Evolutionary conservation across 2,888 invertebrate species (phyloP), one percentile per base, ranked within the genome.

Genomic region (Rhagophthalmus giganteus): DNA sequence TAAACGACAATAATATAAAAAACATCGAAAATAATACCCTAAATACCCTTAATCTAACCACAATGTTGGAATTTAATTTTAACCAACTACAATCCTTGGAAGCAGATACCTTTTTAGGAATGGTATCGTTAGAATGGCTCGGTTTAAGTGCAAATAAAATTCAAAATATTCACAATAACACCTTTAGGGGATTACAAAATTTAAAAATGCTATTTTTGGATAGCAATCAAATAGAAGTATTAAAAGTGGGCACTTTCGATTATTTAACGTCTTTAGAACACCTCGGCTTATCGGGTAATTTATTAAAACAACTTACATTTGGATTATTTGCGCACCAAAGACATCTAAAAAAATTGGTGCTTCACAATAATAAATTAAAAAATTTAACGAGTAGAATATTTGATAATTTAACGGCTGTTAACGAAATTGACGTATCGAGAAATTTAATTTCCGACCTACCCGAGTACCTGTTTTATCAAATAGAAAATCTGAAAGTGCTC

Each of bases 241-340:
- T 88, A 63, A 80, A 82, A 25, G 74, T 77, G 1, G 81, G 79
- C 44, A 74, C 83, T 37, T 88, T 89, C 68, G 76, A 78, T 24
- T 81, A 82, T 68, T 76, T 85, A 60, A 76, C 75, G 40, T 78
- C 79, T 58, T 70, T 89, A 50, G 73, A 76, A 46, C 78, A 81
- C 33, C 73, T 90, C 37, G 85, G 86, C 61, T 69, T 90, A 20
- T 85, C 85, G 81, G 79, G 81, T 61, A 90, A 88, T 67, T 79
- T 81, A 58, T 74, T 90, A 49, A 79, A 76, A 24, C 80, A 82
- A 71, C 77, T 57, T 13, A 12, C 42, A 1, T 6, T 7, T 2
- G 25, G 15, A 1, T 13, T 52, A 10, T 49, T 52, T 14, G 26
- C 44, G 2, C 9, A 30, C 13, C 40, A 37, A 20, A 8, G 1